These are phyloP conservation scores for Botia kubotai DNA, from an alignment of 2,797 vertebrate species.

Conservation along the genomic window DNA sequence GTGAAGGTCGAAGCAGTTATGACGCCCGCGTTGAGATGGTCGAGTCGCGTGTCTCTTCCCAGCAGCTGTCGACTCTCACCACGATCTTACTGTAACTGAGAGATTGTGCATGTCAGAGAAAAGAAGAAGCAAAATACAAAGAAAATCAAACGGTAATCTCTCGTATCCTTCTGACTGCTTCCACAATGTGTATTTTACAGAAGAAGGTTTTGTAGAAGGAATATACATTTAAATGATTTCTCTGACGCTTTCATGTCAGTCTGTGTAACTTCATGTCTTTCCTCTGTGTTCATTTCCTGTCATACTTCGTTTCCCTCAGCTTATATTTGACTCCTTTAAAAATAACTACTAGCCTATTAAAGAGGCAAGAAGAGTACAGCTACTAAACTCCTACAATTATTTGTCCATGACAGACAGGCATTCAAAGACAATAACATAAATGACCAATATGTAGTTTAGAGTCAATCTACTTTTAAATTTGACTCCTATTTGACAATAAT, in stretches of 20 bases:
- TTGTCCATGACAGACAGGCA: constrained; percentile 8
- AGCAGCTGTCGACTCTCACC: not conserved
- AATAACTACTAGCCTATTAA: constrained; percentile 25
- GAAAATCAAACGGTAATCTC: not conserved
- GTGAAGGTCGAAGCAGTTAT: not conserved
- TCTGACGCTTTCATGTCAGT: constrained; percentile 33
- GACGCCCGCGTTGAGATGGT: not conserved
- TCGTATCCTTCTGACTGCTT: constrained; percentile 7
- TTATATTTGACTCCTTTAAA: constrained; percentile 9
- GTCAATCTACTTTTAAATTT: constrained; percentile 13
- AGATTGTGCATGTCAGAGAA: not conserved
- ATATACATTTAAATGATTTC: constrained; percentile 12
- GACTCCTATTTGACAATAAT: constrained; percentile 21
- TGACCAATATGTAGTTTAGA: constrained; percentile 31
- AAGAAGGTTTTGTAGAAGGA: not conserved
- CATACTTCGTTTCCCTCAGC: constrained; percentile 1
- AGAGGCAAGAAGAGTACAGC: not conserved
- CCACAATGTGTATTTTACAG: not conserved
- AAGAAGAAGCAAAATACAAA: not conserved
- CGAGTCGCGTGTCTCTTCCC: no score
- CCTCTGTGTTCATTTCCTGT: constrained; percentile 7
- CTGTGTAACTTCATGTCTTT: not conserved
- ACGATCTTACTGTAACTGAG: constrained; percentile 11
- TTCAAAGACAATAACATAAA: constrained; percentile 4
- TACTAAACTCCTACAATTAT: constrained; percentile 11